Conservation (phyloP, 1,140 invertebrate genomes). For the Brachionus paranguensis region DNA sequence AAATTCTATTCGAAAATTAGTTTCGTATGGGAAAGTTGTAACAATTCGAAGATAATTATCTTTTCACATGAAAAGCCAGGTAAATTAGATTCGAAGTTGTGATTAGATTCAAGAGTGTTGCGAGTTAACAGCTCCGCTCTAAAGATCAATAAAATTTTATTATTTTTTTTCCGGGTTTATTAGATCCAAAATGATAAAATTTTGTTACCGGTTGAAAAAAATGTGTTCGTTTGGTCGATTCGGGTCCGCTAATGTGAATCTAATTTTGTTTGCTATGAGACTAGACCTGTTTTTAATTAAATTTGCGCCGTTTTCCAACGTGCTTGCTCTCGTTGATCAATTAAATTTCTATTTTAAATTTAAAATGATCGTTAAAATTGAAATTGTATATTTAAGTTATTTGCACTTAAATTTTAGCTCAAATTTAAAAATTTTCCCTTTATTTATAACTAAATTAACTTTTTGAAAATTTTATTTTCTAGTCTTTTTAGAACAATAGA, state of each 20-base stretch:
- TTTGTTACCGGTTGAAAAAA: background rate
- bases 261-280: background rate
- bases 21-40: background rate
- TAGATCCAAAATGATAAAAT: background rate
- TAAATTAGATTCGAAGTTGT: background rate
- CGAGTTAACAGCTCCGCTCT: slow-evolving; percentile 11
- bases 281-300: background rate
- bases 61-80: background rate
- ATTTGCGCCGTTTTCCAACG: background rate
- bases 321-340: background rate
- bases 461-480: background rate
- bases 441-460: background rate
- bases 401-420: background rate
- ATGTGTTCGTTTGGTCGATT: background rate
- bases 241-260: background rate
- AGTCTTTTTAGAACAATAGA: no score
- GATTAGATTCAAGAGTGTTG: slow-evolving; percentile 22
- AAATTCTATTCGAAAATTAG: slow-evolving; percentile 15
- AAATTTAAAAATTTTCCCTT: background rate
- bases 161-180: background rate
- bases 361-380: background rate
- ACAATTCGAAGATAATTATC: slow-evolving; percentile 26
- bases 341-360: background rate
- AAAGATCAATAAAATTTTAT: slow-evolving; percentile 8
- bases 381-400: background rate